phyloP scores from a whole-genome alignment of 2,888 invertebrate species.

The Polydrusus tereticollis region DNA sequence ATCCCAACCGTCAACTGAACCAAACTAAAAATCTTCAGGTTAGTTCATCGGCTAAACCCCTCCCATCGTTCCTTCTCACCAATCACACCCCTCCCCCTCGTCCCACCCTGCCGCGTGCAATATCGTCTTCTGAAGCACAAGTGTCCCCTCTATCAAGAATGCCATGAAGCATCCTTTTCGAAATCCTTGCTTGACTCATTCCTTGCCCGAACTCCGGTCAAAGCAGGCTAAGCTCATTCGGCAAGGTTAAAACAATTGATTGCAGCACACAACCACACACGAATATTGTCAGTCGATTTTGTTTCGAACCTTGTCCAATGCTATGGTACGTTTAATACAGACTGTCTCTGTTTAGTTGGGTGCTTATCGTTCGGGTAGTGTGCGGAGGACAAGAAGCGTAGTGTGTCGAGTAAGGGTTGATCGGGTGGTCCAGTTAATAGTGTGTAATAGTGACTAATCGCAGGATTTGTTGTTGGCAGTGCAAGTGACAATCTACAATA shows the following conservation, averaged over 20 bases:
- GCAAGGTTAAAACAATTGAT: conserved; percentile 34
- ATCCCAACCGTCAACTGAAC: conserved; percentile 33
- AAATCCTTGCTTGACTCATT: conserved; percentile 59
- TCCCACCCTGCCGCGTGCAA: conserved; percentile 29
- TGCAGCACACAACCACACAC: conserved; percentile 25
- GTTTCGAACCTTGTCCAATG: conserved; percentile 13
- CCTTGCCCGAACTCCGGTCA: conserved; percentile 59
- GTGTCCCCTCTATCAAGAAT: conserved; percentile 40
- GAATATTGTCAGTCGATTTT: conserved; percentile 22
- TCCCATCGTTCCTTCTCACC: conserved; percentile 34
- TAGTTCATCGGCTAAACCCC: conserved; percentile 32
- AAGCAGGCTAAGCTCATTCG: conserved; percentile 26
- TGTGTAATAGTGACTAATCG: background rate
- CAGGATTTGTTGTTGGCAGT: background rate
- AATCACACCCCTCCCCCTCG: conserved; percentile 30
- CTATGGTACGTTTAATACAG: conserved; percentile 2
- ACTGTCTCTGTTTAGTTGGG: conserved; percentile 5
- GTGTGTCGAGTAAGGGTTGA: conserved; percentile 6
- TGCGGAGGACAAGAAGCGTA: background rate
- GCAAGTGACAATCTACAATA: background rate
- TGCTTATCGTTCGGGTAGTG: conserved; percentile 1
- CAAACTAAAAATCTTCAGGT: conserved; percentile 29
- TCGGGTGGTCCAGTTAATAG: background rate
- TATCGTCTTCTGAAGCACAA: conserved; percentile 32
- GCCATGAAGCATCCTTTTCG: conserved; percentile 42